phyloP scores from a whole-genome alignment of 1,140 invertebrate species.

The Orchestia grillus region DNA sequence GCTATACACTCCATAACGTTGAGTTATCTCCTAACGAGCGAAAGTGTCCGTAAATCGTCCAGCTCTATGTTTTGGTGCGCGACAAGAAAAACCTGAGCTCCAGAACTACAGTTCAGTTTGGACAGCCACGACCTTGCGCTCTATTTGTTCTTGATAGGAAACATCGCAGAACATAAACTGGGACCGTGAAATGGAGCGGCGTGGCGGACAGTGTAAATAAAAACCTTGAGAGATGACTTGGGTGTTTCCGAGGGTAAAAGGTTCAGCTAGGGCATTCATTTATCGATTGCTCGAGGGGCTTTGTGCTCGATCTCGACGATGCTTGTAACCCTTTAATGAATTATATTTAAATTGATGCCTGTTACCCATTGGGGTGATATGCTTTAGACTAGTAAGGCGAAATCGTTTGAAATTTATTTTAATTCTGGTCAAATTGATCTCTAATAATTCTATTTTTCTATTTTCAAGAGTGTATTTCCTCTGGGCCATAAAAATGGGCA shows the following conservation, averaged over 20 bases:
- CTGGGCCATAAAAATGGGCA: no score
- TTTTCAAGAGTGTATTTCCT: no score
- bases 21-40: constrained; percentile 49
- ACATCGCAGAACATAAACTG: not conserved
- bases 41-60: not conserved
- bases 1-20: not conserved
- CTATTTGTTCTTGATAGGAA: constrained; percentile 9
- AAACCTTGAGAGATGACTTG: not conserved
- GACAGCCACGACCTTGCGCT: not conserved
- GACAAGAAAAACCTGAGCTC: constrained; percentile 5
- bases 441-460: no score
- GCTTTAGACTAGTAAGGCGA: no score
- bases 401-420: no score
- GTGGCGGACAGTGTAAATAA: not conserved
- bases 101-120: not conserved
- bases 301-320: not conserved
- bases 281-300: not conserved
- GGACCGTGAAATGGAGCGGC: not conserved
- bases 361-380: not conserved
- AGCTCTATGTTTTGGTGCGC: not conserved
- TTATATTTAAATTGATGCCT: not conserved
- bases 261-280: not conserved
- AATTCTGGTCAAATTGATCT: no score
- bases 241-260: not conserved
- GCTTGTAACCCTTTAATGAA: not conserved